Evolutionary conservation across 2,888 invertebrate species (phyloP).

Genomic region (Pegoplata infirma): DNA sequence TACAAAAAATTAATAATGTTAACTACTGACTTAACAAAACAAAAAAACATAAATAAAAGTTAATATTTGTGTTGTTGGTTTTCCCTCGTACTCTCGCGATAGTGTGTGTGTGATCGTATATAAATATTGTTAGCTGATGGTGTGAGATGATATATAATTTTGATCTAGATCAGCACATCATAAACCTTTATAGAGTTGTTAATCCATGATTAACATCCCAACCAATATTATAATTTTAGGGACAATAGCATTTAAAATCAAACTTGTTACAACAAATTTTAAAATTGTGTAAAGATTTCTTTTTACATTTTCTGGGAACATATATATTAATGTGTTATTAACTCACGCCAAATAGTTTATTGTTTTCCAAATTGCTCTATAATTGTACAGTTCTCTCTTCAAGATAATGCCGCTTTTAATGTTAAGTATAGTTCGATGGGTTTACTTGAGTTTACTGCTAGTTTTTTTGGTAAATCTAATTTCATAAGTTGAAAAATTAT

Average conservation of each 20-base stretch:
- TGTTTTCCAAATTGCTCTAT: too few relatives aligned
- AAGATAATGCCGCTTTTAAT: too few relatives aligned
- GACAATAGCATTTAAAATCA: neutral
- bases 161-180: neutral
- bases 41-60: neutral
- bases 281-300: neutral
- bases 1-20: neutral
- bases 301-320: neutral
- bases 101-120: neutral
- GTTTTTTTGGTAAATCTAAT: too few relatives aligned
- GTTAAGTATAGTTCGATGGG: too few relatives aligned
- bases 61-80: neutral
- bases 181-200: too few relatives aligned
- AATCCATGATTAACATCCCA: neutral
- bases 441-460: too few relatives aligned
- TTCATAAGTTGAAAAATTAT: too few relatives aligned
- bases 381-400: too few relatives aligned
- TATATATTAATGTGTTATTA: neutral
- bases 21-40: neutral
- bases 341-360: neutral
- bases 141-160: neutral
- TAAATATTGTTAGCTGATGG: neutral
- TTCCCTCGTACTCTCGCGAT: neutral
- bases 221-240: neutral
- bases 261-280: neutral